phyloP scores from a whole-genome alignment of 2,797 vertebrate species.

The Bradypodion ventrale region DNA sequence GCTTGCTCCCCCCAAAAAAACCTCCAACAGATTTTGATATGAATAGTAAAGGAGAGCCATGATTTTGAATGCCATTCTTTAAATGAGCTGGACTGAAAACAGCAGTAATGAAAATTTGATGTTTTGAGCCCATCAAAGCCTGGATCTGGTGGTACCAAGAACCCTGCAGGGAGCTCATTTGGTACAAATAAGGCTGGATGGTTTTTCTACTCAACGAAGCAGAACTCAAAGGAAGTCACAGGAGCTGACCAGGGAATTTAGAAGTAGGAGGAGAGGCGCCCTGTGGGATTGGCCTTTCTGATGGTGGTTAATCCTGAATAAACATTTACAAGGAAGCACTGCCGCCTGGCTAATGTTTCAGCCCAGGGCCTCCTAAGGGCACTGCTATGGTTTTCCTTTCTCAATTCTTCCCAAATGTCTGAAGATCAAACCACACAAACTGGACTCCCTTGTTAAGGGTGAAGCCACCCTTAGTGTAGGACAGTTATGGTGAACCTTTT shows the following conservation, averaged over 20 bases:
- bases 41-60: not conserved
- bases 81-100: not conserved
- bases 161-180: too few relatives aligned
- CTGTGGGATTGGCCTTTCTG: not conserved
- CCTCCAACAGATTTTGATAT: too few relatives aligned
- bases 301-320: not conserved
- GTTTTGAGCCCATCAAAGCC: not conserved
- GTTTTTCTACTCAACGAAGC: conserved; percentile 1
- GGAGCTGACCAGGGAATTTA: not conserved
- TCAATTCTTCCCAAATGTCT: not conserved
- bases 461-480: too few relatives aligned
- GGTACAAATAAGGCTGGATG: not conserved
- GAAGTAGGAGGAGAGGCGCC: not conserved
- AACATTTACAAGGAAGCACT: not conserved
- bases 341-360: not conserved
- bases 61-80: not conserved
- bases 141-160: not conserved
- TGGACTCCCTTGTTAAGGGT: too few relatives aligned
- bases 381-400: not conserved
- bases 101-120: not conserved
- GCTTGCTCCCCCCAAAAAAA: too few relatives aligned
- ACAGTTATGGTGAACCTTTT: too few relatives aligned
- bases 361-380: not conserved
- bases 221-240: not conserved
- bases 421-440: not conserved